Evolutionary conservation across 2,888 invertebrate genomes (phyloP).

Genomic region (Callosobruchus maculatus): DNA sequence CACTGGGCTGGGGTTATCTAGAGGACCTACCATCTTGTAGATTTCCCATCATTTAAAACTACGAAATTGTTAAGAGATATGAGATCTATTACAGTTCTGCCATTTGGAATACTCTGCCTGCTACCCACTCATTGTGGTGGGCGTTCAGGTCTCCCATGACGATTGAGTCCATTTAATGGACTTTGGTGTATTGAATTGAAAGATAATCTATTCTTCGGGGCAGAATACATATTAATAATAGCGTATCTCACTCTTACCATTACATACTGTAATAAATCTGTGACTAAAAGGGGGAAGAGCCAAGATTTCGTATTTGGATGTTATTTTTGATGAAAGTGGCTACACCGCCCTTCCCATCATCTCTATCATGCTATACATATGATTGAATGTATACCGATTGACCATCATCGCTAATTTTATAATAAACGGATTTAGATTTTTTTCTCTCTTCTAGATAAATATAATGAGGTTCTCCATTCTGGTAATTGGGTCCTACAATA

Average conservation of each 20-base stretch:
- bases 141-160: conserved; percentile 5
- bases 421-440: too few relatives aligned
- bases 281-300: background rate
- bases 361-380: background rate
- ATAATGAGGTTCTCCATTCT: too few relatives aligned
- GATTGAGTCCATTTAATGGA: background rate
- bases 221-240: conserved; percentile 2
- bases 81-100: background rate
- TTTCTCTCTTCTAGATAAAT: too few relatives aligned
- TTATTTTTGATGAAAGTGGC: background rate
- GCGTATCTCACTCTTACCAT: background rate
- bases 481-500: too few relatives aligned
- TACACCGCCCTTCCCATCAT: background rate
- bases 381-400: background rate
- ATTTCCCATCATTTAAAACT: conserved; percentile 3
- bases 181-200: background rate
- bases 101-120: background rate
- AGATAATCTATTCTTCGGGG: background rate
- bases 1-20: background rate
- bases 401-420: too few relatives aligned
- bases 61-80: background rate
- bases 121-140: conserved; percentile 1
- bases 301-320: background rate
- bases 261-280: background rate
- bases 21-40: background rate